Evolutionary conservation across 2,113 vertebrate species (phyloP).

Genomic region (Oceanites oceanicus): DNA sequence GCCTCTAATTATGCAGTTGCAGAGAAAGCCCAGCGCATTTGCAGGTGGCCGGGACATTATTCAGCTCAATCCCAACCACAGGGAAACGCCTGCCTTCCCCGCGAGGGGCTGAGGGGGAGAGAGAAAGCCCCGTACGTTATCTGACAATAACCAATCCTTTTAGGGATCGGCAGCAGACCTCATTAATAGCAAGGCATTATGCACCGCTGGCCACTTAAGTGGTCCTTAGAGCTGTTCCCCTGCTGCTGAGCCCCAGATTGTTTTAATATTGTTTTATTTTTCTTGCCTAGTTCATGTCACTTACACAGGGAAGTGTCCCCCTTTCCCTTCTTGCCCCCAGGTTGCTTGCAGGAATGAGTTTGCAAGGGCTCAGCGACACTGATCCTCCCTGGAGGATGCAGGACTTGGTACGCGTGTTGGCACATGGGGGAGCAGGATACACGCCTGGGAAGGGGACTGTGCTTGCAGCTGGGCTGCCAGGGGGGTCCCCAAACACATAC

Average conservation of each 20-base stretch:
- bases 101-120: not conserved
- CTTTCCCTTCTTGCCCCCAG: not conserved
- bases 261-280: not conserved
- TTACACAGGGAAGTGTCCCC: not conserved
- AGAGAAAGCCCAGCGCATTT: not conserved
- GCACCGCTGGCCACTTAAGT: not conserved
- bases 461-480: not conserved
- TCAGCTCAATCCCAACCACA: not conserved
- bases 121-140: not conserved
- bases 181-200: not conserved
- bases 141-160: not conserved
- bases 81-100: constrained; percentile 10
- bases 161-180: not conserved
- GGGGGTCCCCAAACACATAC: not conserved
- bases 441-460: not conserved
- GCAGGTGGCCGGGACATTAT: not conserved
- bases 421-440: not conserved
- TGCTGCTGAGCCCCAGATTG: not conserved
- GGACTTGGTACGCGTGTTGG: rapidly evolving
- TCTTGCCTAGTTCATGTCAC: not conserved
- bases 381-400: not conserved
- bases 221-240: not conserved
- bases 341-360: not conserved
- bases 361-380: not conserved
- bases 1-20: not conserved